Base-by-base conservation (phyloP, 2,113 vertebrate genomes). In the Mastomys coucha region DNA sequence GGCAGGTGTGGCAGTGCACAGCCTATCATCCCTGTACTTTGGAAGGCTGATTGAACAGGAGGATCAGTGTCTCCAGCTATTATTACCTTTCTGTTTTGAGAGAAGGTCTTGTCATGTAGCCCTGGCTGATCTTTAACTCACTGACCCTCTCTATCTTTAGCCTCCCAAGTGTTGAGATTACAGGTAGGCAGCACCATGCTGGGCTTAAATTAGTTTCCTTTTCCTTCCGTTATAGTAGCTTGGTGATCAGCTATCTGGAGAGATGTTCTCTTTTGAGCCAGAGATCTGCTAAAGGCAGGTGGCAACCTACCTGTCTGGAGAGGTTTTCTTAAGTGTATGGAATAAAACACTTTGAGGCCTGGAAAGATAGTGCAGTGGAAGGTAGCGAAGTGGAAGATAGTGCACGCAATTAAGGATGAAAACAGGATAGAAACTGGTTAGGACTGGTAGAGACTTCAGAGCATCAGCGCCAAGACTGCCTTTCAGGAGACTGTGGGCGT, bases 241-340 rank as follows among this genome's bases (percentile, higher is more conserved):
- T 58, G 88, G 75, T 45, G 82, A 28, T 49, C 69, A n/a, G 75
- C 51, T 93, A 56, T n/a, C n/a, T 80, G 39, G 85, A 93, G 65
- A 69, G 67, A 58, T 63, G 63, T 84, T 39, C 58, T 42, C n/a
- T 58, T 84, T 63, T 28, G 81, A 85, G 39, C 42, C 14, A 65
- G 58, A 65, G 81, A 31, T 45, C 39, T 31, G 39, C 58, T 72
- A n/a, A 88, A 76, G 80, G 67, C 58, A 28, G 75, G 67, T 42
- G 53, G 26, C n/a, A 42, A 16, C 58, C 60, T 17, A 39, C 81
- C 81, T 63, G 51, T 36, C 78, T 12, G 12, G 36, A 33, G n/a
- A 45, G 26, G 19, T 65, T 85, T 85, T 42, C 76, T 89, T 49
- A 45, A 93, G 60, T 88, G 45, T 36, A 31, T 70, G 69, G 45